Evolutionary conservation across 2,797 vertebrate species (phyloP).

Genomic region (Philypnodon macrostomus): DNA sequence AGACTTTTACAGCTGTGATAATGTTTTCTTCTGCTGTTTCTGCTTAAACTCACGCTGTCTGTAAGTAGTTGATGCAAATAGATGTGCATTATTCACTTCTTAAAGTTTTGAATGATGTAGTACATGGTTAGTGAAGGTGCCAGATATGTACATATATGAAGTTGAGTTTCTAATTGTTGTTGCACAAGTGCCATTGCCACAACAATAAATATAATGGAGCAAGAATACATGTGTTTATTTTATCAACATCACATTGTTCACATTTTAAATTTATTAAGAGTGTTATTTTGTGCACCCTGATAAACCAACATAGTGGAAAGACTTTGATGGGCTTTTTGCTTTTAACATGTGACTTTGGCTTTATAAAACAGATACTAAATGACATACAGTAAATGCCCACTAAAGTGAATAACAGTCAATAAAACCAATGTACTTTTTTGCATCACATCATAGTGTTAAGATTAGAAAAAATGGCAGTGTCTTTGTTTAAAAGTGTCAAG

Average conservation of each 20-base stretch:
- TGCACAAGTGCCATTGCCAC: conserved; percentile 5
- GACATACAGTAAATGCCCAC: neutral
- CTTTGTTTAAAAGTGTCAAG: conserved; percentile 9
- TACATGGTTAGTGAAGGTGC: conserved; percentile 4
- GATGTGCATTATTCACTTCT: conserved; percentile 10
- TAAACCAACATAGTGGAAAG: too few species aligned
- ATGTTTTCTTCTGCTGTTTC: conserved; percentile 11
- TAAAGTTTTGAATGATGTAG: conserved; percentile 7
- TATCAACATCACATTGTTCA: neutral
- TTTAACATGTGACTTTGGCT: too few species aligned
- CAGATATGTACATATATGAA: conserved; percentile 9
- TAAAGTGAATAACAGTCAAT: neutral
- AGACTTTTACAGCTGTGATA: conserved; percentile 7
- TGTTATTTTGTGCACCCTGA: neutral
- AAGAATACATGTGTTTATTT: conserved; percentile 11
- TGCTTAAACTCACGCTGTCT: conserved; percentile 13
- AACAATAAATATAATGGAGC: conserved; percentile 9
- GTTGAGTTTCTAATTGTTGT: conserved; percentile 14
- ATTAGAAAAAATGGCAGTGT: neutral
- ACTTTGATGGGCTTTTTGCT: too few species aligned
- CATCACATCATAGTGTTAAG: conserved; percentile 31
- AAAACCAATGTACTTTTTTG: conserved; percentile 16
- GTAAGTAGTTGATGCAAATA: conserved; percentile 7
- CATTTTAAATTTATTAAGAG: neutral
- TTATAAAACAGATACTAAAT: neutral